Percentiles rank a stretch among this genome's conserved stretches.
Conservation (phyloP, 2,797 vertebrate genomes). For the Vireo griseus region DNA sequence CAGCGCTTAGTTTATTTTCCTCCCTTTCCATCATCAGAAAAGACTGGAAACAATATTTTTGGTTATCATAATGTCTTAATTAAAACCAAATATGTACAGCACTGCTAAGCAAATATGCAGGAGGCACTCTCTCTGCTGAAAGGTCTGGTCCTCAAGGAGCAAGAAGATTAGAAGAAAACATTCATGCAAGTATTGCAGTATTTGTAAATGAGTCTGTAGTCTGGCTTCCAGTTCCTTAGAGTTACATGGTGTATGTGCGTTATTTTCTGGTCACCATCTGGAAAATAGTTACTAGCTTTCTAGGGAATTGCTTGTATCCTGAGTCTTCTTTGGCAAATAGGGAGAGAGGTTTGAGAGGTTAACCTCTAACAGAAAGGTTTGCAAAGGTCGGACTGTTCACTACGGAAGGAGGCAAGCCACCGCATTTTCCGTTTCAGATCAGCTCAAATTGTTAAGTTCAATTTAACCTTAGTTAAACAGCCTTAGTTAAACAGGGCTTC, state of each 20-base stretch:
- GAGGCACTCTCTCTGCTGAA: neutral
- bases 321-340: neutral
- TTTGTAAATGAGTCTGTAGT: neutral
- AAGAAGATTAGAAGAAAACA: neutral
- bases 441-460: neutral
- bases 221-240: neutral
- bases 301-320: neutral
- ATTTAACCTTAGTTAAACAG: neutral
- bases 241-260: neutral
- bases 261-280: neutral
- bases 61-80: neutral
- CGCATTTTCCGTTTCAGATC: neutral
- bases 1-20: neutral
- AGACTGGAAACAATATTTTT: neutral
- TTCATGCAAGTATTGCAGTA: neutral
- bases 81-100: neutral
- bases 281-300: constrained; percentile 16
- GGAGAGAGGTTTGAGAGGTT: neutral
- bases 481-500: neutral
- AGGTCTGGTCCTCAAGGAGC: neutral
- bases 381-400: neutral
- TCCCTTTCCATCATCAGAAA: neutral
- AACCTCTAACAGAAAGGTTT: neutral
- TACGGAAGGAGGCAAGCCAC: neutral
- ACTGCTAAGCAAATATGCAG: neutral